Evolutionary conservation across 2,888 invertebrate species (phyloP).

Genomic region (Zygogramma bicolorata): DNA sequence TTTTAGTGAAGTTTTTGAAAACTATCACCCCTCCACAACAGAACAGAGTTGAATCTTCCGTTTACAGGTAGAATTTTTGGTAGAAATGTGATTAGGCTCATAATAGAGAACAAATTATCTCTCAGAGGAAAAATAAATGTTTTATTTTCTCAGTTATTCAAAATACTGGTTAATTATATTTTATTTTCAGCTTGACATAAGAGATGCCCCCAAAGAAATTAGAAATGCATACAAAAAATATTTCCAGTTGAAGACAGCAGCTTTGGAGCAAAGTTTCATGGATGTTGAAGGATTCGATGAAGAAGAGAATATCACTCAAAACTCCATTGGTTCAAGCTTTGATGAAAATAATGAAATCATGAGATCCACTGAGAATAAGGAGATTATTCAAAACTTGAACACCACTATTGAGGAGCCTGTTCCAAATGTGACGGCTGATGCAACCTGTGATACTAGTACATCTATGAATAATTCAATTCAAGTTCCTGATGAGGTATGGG

Average conservation of each 20-base stretch:
- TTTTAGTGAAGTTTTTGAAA: too few relatives aligned
- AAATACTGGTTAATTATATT: conserved; percentile 13
- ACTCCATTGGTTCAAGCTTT: neutral
- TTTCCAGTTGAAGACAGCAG: conserved; percentile 81
- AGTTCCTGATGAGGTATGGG: conserved; percentile 65
- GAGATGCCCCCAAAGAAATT: conserved; percentile 79
- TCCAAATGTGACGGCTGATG: neutral
- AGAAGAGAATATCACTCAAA: conserved; percentile 46
- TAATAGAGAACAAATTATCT: too few relatives aligned
- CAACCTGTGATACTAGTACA: neutral
- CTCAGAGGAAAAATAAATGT: too few relatives aligned
- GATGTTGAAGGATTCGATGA: conserved; percentile 68
- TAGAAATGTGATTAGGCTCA: too few relatives aligned
- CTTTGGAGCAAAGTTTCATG: conserved; percentile 78
- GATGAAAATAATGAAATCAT: conserved; percentile 8
- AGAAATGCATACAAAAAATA: conserved; percentile 86
- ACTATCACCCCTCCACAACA: too few relatives aligned
- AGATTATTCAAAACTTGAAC: neutral
- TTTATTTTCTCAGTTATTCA: neutral
- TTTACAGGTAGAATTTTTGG: too few relatives aligned
- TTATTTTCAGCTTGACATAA: conserved; percentile 78
- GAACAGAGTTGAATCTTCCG: too few relatives aligned
- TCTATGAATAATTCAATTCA: conserved; percentile 23
- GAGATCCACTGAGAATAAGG: conserved; percentile 35
- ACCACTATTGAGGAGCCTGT: neutral